These are phyloP conservation scores for Cotesia vestalis DNA, from an alignment of 1,140 invertebrate genomes.

Conservation along the genomic window DNA sequence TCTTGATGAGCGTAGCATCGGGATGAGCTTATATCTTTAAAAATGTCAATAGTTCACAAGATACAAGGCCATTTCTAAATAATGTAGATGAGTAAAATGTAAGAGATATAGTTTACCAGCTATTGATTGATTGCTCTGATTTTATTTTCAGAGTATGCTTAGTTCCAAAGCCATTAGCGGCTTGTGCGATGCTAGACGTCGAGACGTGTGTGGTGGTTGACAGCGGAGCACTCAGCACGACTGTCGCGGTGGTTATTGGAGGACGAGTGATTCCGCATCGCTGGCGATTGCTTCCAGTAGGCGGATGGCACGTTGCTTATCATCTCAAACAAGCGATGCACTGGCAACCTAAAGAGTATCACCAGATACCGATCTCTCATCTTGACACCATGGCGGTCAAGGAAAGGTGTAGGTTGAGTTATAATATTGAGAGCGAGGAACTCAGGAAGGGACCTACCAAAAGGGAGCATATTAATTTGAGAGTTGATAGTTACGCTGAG, in stretches of 20 bases:
- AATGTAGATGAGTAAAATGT: background rate
- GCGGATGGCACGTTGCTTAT: constrained; percentile 65
- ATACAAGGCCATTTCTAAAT: constrained; percentile 48
- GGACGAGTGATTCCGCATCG: constrained; percentile 62
- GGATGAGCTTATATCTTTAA: no score
- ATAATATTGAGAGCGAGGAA: constrained; percentile 63
- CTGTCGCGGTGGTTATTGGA: constrained; percentile 65
- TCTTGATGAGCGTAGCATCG: background rate
- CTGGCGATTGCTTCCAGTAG: constrained; percentile 62
- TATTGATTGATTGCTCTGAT: constrained; percentile 10
- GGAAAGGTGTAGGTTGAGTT: constrained; percentile 63
- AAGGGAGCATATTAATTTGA: constrained; percentile 59
- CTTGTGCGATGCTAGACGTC: constrained; percentile 62
- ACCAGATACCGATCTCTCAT: constrained; percentile 64
- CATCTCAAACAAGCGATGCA: constrained; percentile 65
- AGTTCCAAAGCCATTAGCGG: constrained; percentile 64
- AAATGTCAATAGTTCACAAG: no score
- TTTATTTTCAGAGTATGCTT: constrained; percentile 59
- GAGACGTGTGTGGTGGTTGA: constrained; percentile 67
- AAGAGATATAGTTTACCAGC: background rate
- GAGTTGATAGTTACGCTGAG: constrained; percentile 60
- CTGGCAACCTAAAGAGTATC: constrained; percentile 63
- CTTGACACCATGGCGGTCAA: constrained; percentile 64
- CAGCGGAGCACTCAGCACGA: constrained; percentile 65
- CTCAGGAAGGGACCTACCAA: constrained; percentile 46